Evolutionary conservation across 1,140 invertebrate species (phyloP).

Genomic region (Chionoecetes opilio): DNA sequence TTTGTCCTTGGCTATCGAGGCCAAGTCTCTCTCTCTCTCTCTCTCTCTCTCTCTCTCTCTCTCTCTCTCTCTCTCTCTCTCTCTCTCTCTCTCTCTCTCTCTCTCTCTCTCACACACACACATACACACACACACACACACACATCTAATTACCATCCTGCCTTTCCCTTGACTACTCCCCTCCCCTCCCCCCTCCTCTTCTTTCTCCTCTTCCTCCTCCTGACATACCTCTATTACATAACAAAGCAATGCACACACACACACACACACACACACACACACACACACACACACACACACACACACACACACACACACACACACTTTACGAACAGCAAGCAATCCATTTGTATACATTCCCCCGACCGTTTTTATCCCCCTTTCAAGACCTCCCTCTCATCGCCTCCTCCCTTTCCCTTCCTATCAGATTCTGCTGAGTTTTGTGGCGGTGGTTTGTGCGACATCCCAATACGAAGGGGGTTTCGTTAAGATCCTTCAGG

Average conservation of each 20-base stretch:
- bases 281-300: too few species aligned
- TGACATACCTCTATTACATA: too few species aligned
- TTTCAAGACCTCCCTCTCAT: background rate
- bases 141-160: too few species aligned
- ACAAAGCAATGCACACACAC: too few species aligned
- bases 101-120: constrained; percentile 2
- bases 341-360: too few species aligned
- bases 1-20: background rate
- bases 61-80: background rate
- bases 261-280: too few species aligned
- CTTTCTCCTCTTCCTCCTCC: too few species aligned
- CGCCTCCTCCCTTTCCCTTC: background rate
- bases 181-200: too few species aligned
- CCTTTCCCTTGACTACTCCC: too few species aligned
- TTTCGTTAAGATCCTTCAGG: constrained; percentile 79
- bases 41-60: too few species aligned
- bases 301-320: too few species aligned
- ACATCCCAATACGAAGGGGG: constrained; percentile 72
- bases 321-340: too few species aligned
- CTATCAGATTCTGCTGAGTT: constrained; percentile 60
- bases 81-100: constrained; percentile 34
- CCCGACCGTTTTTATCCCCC: background rate
- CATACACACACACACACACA: background rate
- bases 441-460: constrained; percentile 57
- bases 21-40: background rate